phyloP scores from a whole-genome alignment of 2,888 invertebrate genomes.

The Frankliniella intonsa region DNA sequence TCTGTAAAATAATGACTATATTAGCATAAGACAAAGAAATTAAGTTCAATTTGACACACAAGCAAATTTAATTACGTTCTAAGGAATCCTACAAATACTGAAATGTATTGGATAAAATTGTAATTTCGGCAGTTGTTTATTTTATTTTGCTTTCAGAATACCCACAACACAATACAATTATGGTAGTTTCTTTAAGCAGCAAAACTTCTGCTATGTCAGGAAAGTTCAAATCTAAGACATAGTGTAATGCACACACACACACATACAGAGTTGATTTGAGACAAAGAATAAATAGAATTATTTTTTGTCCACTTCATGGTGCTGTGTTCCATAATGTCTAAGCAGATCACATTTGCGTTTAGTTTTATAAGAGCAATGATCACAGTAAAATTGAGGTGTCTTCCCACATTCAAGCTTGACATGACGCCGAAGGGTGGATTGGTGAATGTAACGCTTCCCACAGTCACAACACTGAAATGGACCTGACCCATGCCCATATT shows the following conservation, averaged over 20 bases:
- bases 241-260: too few relatives aligned
- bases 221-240: too few relatives aligned
- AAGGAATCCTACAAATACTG: neutral
- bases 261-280: too few relatives aligned
- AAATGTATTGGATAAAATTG: too few relatives aligned
- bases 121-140: too few relatives aligned
- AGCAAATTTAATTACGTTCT: neutral
- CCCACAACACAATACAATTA: too few relatives aligned
- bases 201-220: too few relatives aligned
- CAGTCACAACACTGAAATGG: neutral
- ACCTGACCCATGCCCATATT: neutral
- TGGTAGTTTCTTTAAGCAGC: too few relatives aligned
- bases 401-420: slow-evolving; percentile 40
- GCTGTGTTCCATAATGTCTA: neutral
- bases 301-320: neutral
- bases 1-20: slow-evolving; percentile 33
- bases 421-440: slow-evolving; percentile 32
- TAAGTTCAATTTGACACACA: neutral
- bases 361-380: slow-evolving; percentile 40
- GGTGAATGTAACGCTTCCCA: slow-evolving; percentile 30
- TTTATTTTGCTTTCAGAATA: too few relatives aligned
- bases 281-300: too few relatives aligned
- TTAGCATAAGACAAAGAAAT: neutral
- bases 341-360: slow-evolving; percentile 36
- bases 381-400: slow-evolving; percentile 41